Evolutionary conservation across 2,113 vertebrate genomes (phyloP).

Genomic region (Dryoscopus gambensis): DNA sequence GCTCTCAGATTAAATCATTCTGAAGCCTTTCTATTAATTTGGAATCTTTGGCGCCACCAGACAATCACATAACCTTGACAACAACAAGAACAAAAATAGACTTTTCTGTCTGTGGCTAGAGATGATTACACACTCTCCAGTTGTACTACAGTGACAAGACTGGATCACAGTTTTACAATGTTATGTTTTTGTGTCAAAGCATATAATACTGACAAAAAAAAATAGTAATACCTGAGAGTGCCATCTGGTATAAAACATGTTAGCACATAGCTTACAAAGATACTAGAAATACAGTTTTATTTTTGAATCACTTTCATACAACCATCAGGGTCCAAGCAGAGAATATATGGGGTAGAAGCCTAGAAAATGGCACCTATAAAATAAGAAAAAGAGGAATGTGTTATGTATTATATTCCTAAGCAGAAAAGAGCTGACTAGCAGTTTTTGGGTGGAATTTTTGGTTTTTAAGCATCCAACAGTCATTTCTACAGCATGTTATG

Average conservation of each 20-base stretch:
- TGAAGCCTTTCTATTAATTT: conserved; percentile 20
- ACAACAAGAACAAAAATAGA: background rate
- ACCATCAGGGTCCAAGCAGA: background rate
- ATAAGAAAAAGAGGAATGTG: background rate
- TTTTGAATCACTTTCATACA: background rate
- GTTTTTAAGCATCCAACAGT: background rate
- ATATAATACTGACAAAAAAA: background rate
- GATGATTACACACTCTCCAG: background rate
- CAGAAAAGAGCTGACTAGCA: background rate
- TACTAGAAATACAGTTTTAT: background rate
- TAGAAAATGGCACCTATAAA: background rate
- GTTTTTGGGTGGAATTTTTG: background rate
- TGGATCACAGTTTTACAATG: background rate
- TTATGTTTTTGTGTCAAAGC: background rate
- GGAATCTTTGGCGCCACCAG: background rate
- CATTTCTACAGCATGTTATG: background rate
- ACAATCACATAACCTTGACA: background rate
- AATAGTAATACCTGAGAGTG: background rate
- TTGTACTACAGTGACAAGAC: background rate
- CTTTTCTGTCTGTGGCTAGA: background rate
- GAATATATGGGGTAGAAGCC: background rate
- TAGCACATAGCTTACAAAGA: background rate
- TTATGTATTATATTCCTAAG: background rate
- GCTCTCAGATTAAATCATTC: background rate
- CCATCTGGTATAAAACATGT: background rate